These are phyloP conservation scores for Elysia crispata DNA, from an alignment of 2,888 invertebrate species.

Conservation along the genomic window DNA sequence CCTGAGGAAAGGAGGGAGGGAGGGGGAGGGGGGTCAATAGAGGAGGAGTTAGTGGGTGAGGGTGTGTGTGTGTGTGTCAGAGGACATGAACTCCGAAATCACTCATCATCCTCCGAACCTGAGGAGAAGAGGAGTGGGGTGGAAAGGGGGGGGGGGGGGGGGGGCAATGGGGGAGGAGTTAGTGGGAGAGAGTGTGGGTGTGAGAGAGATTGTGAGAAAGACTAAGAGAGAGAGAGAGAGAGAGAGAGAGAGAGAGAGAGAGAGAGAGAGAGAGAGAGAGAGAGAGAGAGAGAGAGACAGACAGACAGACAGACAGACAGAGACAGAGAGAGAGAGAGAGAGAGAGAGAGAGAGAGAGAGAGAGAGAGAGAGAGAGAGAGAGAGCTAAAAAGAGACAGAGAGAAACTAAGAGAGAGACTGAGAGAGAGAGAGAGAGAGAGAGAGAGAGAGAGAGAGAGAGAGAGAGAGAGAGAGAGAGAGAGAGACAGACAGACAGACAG, in stretches of 20 bases:
- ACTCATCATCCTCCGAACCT: neutral
- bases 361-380: too few species aligned
- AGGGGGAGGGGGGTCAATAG: neutral
- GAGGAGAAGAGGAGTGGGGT: neutral
- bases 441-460: constrained; percentile 4
- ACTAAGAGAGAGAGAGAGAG: constrained; percentile 12
- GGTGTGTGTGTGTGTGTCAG: too few species aligned
- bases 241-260: constrained; percentile 15
- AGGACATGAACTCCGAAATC: too few species aligned
- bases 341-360: neutral
- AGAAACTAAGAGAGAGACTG: too few species aligned
- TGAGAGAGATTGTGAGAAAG: neutral
- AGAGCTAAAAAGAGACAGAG: too few species aligned
- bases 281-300: constrained; percentile 21
- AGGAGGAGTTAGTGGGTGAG: neutral
- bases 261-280: constrained; percentile 2
- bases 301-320: neutral
- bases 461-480: constrained; percentile 10
- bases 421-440: neutral
- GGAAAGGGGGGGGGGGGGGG: neutral
- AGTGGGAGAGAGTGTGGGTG: neutral
- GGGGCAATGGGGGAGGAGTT: neutral
- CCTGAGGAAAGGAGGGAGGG: constrained; percentile 79
- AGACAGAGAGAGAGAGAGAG: neutral
- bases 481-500: neutral